phyloP scores from a whole-genome alignment of 2,113 vertebrate species.

The Elgaria multicarinata region DNA sequence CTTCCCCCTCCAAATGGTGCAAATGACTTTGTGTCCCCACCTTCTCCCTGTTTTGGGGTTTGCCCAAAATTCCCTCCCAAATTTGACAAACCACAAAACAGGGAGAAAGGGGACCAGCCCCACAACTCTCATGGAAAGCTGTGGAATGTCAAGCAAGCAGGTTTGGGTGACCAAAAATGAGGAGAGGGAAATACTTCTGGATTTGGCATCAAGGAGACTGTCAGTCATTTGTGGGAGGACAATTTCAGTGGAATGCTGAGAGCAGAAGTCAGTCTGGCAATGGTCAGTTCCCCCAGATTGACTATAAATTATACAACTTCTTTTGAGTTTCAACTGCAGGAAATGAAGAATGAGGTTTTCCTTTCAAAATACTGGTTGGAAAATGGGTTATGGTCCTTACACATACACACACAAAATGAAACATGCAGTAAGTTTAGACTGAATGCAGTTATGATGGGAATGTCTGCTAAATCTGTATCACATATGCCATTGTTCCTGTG shows the following conservation, averaged over 20 bases:
- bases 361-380: conserved; percentile 32
- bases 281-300: not conserved
- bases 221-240: not conserved
- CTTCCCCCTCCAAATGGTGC: not conserved
- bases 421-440: conserved; percentile 39
- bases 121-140: not conserved
- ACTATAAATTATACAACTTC: not conserved
- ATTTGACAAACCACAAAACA: not conserved
- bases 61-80: not conserved
- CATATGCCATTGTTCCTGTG: conserved; percentile 64
- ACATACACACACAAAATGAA: conserved; percentile 16
- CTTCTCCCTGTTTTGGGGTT: not conserved
- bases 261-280: not conserved
- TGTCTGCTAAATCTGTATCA: conserved; percentile 64
- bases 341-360: not conserved
- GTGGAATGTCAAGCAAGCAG: not conserved
- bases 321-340: not conserved
- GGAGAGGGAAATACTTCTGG: not conserved
- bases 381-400: conserved; percentile 24
- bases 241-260: not conserved
- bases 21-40: too few species aligned
- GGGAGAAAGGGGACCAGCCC: not conserved
- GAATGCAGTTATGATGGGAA: conserved; percentile 45
- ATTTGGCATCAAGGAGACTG: not conserved
- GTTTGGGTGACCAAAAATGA: not conserved